A percentile compares a stretch with the other conserved stretches of the same genome.
Evolutionary conservation across 2,797 vertebrate genomes (phyloP).

Genomic region (Limosa lapponica): DNA sequence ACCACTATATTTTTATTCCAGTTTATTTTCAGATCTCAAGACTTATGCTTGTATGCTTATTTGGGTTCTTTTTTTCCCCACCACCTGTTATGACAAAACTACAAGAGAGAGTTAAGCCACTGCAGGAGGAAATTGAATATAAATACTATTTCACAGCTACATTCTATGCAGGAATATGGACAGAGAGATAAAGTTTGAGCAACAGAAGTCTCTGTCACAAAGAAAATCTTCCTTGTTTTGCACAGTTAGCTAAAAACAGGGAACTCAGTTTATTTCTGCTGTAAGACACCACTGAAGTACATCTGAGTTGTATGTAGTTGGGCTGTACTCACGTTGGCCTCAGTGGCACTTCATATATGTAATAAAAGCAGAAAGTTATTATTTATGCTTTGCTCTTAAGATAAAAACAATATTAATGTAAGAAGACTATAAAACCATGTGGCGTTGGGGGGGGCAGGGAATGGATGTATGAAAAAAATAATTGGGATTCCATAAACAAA

Average conservation of each 20-base stretch:
- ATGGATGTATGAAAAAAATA: background rate
- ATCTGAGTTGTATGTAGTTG: background rate
- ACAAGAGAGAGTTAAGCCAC: background rate
- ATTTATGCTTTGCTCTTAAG: background rate
- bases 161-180: background rate
- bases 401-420: background rate
- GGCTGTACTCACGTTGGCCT: background rate
- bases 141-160: background rate
- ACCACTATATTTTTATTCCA: background rate
- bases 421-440: background rate
- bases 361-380: background rate
- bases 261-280: background rate
- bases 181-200: background rate
- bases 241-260: background rate
- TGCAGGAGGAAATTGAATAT: background rate
- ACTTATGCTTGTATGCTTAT: background rate
- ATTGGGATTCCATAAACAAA: background rate
- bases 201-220: background rate
- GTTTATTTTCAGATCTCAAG: background rate
- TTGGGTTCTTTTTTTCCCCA: background rate
- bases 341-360: background rate
- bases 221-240: background rate
- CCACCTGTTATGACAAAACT: background rate
- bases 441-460: accelerated
- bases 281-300: background rate